Base-by-base conservation (phyloP, 2,888 invertebrate genomes). In the Rutpela maculata region DNA sequence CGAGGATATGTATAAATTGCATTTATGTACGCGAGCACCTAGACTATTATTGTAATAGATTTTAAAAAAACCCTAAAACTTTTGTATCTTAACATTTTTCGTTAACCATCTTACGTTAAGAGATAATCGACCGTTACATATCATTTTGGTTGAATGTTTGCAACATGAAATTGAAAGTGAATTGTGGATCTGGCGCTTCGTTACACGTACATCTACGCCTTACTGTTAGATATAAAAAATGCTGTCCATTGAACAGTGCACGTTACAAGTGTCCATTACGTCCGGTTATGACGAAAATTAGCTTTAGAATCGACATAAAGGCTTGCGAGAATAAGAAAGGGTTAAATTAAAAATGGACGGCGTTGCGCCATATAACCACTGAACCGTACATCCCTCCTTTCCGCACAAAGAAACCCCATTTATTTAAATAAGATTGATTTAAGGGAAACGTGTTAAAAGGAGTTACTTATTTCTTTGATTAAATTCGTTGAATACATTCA, bases 281-380 rank as follows among this genome's bases (percentile, higher is more conserved):
- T 50, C 66, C 50, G 50, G 66, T 55, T 50, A 15, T 17, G 19
- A 50, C 22, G 50, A 18, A 50, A 66, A 66, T 50, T 35, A 19
- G 19, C 50, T 62, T 66, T n/a, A 22, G 22, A 50, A 66, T 66
- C 50, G 50, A 50, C 12, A 67, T 67, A n/a, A 55, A 67, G 67
- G 9, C 31, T 50, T 50, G 12, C 50, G n/a, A 50, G 65, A 19
- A 26, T 6, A 67, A 31, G 55, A 67, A n/a, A 55, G 67, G 26
- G 50, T 50, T 66, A 43, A 67, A 67, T 55, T 55, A 55, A 67
- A 55, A 31, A 67, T 55, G 67, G 66, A 66, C 68, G 55, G 31
- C 15, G 57, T 18, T 68, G 68, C 12, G 56, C 56, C 55, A 68
- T 35, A 68, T 68, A 68, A 57, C 57, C 17, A 68, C 57, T 31